A percentile compares a stretch with the other conserved stretches of the same genome.
These are phyloP conservation scores for Yponomeuta cagnagella DNA, from an alignment of 2,888 invertebrate species.

Conservation along the genomic window DNA sequence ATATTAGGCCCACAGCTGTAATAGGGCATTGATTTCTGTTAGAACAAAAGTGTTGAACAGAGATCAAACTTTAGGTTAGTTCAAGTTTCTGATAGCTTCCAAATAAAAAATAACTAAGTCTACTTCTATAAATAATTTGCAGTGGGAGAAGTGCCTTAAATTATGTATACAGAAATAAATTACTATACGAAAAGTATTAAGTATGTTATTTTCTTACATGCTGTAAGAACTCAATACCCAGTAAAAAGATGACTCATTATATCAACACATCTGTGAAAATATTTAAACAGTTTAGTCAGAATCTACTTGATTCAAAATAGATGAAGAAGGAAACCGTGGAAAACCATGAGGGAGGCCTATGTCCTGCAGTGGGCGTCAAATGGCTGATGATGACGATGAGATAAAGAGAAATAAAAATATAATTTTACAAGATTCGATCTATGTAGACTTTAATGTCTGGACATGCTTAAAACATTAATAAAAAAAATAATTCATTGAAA, in stretches of 20 bases:
- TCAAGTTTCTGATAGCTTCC: too few relatives aligned
- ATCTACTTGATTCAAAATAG: background rate
- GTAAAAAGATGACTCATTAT: background rate
- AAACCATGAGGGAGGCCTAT: too few relatives aligned
- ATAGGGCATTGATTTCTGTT: too few relatives aligned
- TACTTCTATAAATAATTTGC: background rate
- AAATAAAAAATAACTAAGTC: too few relatives aligned
- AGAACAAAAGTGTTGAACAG: too few relatives aligned
- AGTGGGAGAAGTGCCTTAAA: background rate
- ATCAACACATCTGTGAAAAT: background rate
- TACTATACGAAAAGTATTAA: background rate
- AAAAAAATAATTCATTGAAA: conserved; percentile 52
- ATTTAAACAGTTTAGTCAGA: background rate
- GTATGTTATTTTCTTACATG: background rate
- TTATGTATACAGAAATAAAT: background rate
- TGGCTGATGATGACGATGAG: too few relatives aligned
- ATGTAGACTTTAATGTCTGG: conserved; percentile 46
- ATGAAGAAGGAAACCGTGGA: background rate
- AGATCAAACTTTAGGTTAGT: too few relatives aligned
- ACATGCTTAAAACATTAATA: conserved; percentile 43
- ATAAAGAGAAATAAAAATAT: background rate
- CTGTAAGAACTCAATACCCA: background rate
- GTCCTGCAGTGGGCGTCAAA: too few relatives aligned
- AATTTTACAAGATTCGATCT: conserved; percentile 24
- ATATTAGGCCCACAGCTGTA: too few relatives aligned